Evolutionary conservation across 2,888 invertebrate species (phyloP).

Genomic region (Eudasyphora cyanicolor): DNA sequence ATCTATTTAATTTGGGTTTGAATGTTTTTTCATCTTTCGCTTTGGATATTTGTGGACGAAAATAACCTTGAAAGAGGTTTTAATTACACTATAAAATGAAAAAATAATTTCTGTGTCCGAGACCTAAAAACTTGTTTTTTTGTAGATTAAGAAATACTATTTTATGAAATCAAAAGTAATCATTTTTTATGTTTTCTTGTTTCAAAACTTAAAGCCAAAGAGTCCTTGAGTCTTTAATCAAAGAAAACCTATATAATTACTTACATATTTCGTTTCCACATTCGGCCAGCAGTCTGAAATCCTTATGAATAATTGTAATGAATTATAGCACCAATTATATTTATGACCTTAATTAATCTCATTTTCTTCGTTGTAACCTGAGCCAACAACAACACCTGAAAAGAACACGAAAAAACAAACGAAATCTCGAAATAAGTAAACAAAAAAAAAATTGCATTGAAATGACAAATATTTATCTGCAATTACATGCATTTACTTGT

Average conservation of each 20-base stretch:
- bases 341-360: constrained; percentile 10
- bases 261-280: too few species aligned
- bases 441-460: neutral
- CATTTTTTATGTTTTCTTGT: neutral
- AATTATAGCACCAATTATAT: constrained; percentile 1
- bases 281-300: too few species aligned
- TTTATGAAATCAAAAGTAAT: too few species aligned
- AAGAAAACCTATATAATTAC: too few species aligned
- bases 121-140: too few species aligned
- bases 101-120: too few species aligned
- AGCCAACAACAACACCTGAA: neutral
- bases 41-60: neutral
- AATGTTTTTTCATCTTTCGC: neutral
- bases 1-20: neutral
- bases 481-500: constrained; percentile 16
- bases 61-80: neutral
- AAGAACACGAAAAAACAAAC: neutral
- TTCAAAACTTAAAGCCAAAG: neutral
- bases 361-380: neutral
- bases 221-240: neutral
- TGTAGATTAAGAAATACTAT: too few species aligned
- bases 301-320: neutral
- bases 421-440: neutral
- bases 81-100: too few species aligned
- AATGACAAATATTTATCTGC: constrained; percentile 47